phyloP scores from a whole-genome alignment of 2,888 invertebrate genomes.

The Pristionchus arcanus region DNA sequence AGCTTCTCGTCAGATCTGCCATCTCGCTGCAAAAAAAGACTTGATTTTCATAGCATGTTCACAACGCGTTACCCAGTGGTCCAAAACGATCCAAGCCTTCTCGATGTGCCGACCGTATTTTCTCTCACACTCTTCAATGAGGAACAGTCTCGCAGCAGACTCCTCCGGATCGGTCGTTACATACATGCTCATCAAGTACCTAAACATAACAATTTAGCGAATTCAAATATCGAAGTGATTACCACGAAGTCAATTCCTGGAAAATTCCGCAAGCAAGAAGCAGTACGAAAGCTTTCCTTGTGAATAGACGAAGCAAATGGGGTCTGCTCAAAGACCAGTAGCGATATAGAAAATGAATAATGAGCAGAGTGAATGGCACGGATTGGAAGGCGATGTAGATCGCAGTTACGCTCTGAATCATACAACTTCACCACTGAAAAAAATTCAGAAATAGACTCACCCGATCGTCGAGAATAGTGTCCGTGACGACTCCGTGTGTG shows the following conservation, averaged over 20 bases:
- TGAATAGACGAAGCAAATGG: background rate
- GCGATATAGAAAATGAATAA: constrained; percentile 6
- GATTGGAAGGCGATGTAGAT: background rate
- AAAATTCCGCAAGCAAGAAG: background rate
- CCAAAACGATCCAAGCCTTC: background rate
- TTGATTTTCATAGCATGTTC: background rate
- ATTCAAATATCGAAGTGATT: background rate
- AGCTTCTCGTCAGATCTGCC: background rate
- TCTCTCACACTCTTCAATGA: background rate
- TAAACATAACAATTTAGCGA: background rate
- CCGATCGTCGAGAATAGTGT: background rate
- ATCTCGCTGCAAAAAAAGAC: background rate
- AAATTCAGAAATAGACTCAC: background rate
- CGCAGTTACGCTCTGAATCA: background rate
- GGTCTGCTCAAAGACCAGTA: background rate
- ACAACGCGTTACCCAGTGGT: background rate
- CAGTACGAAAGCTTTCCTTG: background rate
- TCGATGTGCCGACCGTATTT: background rate
- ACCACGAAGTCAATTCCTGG: background rate
- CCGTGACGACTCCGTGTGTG: background rate
- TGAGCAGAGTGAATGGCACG: background rate
- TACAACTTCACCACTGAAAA: background rate
- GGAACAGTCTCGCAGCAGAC: background rate
- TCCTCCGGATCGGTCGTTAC: background rate
- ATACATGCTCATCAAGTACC: background rate